These are phyloP conservation scores for Corythaeola cristata DNA, from an alignment of 2,113 vertebrate genomes.

Conservation along the genomic window DNA sequence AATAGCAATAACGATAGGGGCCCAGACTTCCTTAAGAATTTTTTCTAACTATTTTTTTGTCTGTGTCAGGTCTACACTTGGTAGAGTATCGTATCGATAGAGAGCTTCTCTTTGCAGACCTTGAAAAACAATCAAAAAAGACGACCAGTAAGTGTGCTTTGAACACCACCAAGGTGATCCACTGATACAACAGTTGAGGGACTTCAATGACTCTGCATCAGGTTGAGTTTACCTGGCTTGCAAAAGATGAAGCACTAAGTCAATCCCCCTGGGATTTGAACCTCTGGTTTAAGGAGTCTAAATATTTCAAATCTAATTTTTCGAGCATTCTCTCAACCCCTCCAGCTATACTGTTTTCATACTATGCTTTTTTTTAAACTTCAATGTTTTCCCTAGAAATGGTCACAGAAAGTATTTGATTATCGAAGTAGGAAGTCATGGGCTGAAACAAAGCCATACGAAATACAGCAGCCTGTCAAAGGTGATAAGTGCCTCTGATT, in stretches of 20 bases:
- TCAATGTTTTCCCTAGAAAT: background rate
- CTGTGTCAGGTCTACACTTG: background rate
- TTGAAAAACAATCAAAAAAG: background rate
- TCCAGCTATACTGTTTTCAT: background rate
- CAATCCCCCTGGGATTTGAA: background rate
- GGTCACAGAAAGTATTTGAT: background rate
- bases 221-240: background rate
- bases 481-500: slow-evolving; percentile 32
- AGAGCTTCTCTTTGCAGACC: background rate
- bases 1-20: background rate
- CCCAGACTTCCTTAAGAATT: background rate
- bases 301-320: background rate
- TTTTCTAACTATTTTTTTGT: background rate
- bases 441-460: background rate
- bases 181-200: background rate
- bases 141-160: background rate
- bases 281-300: background rate
- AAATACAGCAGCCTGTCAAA: slow-evolving; percentile 39
- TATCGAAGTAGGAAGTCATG: background rate
- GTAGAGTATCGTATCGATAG: background rate
- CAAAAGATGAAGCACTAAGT: background rate
- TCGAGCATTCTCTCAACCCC: background rate
- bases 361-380: background rate
- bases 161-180: background rate
- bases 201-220: background rate